phyloP scores from a whole-genome alignment of 2,113 vertebrate genomes.

The Macrotis lagotis region DNA sequence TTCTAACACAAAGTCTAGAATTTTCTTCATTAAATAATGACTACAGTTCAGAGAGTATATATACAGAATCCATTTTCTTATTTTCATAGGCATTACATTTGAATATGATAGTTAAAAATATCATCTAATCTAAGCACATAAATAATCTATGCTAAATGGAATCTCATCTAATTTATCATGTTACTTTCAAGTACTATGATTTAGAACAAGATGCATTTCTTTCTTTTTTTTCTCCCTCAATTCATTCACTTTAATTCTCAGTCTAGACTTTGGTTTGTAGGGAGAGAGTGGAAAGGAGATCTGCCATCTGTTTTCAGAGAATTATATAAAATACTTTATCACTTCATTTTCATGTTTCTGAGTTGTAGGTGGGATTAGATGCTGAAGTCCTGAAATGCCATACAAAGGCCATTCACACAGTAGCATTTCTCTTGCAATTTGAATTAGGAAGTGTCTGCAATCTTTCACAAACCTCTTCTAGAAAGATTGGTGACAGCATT shows the following conservation, averaged over 20 bases:
- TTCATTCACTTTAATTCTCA: slow-evolving; percentile 10
- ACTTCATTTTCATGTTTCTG: slow-evolving; percentile 8
- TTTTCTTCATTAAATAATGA: neutral
- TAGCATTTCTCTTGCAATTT: neutral
- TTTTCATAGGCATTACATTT: neutral
- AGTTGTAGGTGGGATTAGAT: neutral
- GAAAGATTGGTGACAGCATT: neutral
- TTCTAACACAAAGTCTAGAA: neutral
- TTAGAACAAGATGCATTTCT: neutral
- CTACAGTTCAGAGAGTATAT: neutral
- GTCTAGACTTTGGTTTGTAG: neutral
- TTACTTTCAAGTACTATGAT: neutral
- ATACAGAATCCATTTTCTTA: neutral
- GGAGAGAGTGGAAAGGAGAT: neutral
- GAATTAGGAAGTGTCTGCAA: neutral
- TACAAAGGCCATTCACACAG: neutral
- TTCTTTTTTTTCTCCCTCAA: neutral
- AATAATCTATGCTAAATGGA: neutral
- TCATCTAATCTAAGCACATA: neutral
- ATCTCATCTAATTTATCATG: neutral
- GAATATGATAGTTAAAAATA: neutral
- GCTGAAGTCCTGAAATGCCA: neutral
- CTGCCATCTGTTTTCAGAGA: neutral
- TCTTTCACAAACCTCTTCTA: neutral
- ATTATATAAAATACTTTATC: neutral